phyloP scores from a whole-genome alignment of 2,888 invertebrate genomes.

The Nematopogon swammerdamellus region DNA sequence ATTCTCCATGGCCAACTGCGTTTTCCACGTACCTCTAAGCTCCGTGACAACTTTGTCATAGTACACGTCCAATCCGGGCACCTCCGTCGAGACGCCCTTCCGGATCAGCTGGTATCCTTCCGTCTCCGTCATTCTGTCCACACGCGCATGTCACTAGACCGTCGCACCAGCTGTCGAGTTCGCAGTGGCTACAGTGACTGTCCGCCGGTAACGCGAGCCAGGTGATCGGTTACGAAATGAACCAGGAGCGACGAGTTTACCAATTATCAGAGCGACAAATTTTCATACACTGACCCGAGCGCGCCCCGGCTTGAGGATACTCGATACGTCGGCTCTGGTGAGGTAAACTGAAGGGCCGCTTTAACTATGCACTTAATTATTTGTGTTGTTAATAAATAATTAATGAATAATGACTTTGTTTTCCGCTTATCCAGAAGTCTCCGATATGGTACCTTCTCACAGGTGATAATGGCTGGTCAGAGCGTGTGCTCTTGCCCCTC shows the following conservation, averaged over 20 bases:
- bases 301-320: constrained; percentile 40
- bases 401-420: no score
- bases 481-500: no score
- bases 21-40: constrained; percentile 56
- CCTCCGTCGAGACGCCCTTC: constrained; percentile 46
- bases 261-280: constrained; percentile 47
- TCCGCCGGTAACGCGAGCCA: background rate
- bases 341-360: no score
- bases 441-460: no score
- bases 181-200: constrained; percentile 17
- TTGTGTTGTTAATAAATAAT: no score
- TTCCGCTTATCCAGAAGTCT: no score
- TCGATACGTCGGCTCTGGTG: constrained; percentile 36
- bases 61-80: constrained; percentile 52
- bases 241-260: constrained; percentile 18
- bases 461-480: no score
- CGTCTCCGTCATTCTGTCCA: constrained; percentile 43
- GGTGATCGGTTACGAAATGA: background rate
- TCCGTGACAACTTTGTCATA: constrained; percentile 58
- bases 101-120: constrained; percentile 52
- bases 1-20: no score
- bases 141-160: constrained; percentile 7
- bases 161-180: constrained; percentile 2
- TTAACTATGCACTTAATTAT: no score
- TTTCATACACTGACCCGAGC: constrained; percentile 5